Evolutionary conservation across 2,888 invertebrate genomes (phyloP).

Genomic region (Euzophera pinguis): DNA sequence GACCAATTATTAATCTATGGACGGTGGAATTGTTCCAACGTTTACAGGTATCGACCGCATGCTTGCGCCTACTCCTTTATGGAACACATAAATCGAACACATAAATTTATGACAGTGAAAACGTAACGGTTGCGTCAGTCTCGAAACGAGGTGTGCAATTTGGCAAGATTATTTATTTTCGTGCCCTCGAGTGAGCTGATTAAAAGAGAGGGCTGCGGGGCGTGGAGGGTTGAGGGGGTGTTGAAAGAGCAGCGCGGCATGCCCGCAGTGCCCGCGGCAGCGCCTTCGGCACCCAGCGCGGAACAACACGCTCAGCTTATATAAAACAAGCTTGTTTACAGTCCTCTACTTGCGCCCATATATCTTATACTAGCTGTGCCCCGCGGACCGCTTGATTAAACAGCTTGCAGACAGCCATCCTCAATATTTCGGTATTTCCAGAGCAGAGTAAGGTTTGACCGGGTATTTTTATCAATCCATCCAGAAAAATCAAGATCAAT

Average conservation of each 20-base stretch:
- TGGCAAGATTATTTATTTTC: slow-evolving; percentile 37
- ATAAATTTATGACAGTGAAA: slow-evolving; percentile 6
- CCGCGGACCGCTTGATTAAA: not conserved
- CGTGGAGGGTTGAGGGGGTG: slow-evolving; percentile 20
- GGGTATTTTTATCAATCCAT: too few species aligned
- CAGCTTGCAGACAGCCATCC: too few species aligned
- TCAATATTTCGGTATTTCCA: not conserved
- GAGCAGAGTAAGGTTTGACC: too few species aligned
- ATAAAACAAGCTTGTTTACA: slow-evolving; percentile 52
- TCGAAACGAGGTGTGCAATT: slow-evolving; percentile 21
- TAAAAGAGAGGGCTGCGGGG: slow-evolving; percentile 40
- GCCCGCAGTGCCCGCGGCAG: slow-evolving; percentile 33
- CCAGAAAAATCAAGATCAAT: too few species aligned
- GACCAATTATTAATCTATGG: too few species aligned
- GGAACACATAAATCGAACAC: slow-evolving; percentile 20
- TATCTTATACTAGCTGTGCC: not conserved
- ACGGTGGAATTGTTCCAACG: too few species aligned
- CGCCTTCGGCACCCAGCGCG: slow-evolving; percentile 31
- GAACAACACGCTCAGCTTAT: slow-evolving; percentile 39
- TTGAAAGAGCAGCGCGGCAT: slow-evolving; percentile 14
- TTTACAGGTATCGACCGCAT: too few species aligned
- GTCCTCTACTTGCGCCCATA: slow-evolving; percentile 20
- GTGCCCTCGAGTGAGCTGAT: slow-evolving; percentile 47
- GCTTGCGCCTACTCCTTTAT: too few species aligned
- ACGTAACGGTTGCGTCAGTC: slow-evolving; percentile 18